Evolutionary conservation across 2,888 invertebrate species (phyloP), one percentile per base, ranked within the genome.

Genomic region (Dromius quadrimaculatus): DNA sequence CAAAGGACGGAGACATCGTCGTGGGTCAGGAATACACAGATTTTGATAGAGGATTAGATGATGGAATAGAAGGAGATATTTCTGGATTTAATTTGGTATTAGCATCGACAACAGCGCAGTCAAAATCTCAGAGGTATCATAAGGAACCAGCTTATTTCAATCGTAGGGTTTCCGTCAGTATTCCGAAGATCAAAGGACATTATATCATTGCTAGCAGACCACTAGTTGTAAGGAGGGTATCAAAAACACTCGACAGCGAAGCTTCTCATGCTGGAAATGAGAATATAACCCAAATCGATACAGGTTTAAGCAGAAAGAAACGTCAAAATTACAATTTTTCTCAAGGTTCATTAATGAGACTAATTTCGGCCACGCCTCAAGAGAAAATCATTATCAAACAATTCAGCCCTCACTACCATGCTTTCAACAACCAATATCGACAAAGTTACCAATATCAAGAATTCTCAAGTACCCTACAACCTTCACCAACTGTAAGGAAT

Each of bases 21-120:
- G 82, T 90, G n/a, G 90, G 90, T 15, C 90, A 91, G 79, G 90
- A 90, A 74, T 88, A 87, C 74, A 86, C 88, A n/a, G 86, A 87
- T 76, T 86, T 86, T 75, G 88, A 90, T 84, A 87, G 85, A 77
- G 87, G 90, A 38, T 79, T 84, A 32, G 86, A 88, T 72, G 89
- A 87, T 72, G 90, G 90, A 5, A 85, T 90, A 72, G 89, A 90
- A 80, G 90, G 90, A 2, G 87, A 89, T 78, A 84, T 90, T 73
- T 87, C 87, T 76, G 90, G 90, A 6, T 88, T 87, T 74, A 89
- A 89, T 76, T 85, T 90, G 80, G 84, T 90, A 32, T 77, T 89
- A 41, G 79, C 83, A 1, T 87, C 90, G 6, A 87, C 88, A 3
- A 86, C 87, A 72, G 83, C 76, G 19, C 68, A 19, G 28, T 62